Conservation (phyloP, 1,140 invertebrate species). For the Chrysomallon squamiferum region DNA sequence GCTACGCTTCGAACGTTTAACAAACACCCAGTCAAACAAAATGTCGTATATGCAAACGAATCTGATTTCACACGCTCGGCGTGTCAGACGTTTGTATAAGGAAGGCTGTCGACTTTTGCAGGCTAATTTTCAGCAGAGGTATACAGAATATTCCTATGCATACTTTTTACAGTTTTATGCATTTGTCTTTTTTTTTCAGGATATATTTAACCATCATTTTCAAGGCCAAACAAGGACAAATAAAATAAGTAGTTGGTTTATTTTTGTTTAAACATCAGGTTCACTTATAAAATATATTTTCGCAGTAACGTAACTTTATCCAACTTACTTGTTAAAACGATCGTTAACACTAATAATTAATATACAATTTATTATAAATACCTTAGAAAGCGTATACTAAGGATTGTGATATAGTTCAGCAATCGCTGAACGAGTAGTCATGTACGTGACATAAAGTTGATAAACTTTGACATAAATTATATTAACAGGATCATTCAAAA, state of each 20-base stretch:
- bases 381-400: too few species aligned
- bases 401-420: too few species aligned
- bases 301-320: too few species aligned
- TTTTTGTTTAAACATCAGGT: not conserved
- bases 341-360: too few species aligned
- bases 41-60: conserved; percentile 39
- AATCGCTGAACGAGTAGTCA: too few species aligned
- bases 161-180: not conserved
- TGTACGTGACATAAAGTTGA: too few species aligned
- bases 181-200: not conserved
- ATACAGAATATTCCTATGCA: not conserved
- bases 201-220: conserved; percentile 1
- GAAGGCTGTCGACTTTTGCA: conserved; percentile 30
- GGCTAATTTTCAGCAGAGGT: conserved; percentile 31
- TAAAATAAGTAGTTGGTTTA: not conserved
- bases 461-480: too few species aligned
- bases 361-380: too few species aligned
- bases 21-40: not conserved
- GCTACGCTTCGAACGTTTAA: not conserved
- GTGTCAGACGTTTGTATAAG: conserved; percentile 45
- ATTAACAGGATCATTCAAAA: too few species aligned
- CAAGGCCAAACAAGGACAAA: not conserved
- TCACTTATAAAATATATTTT: too few species aligned
- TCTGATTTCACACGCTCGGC: conserved; percentile 37
- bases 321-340: too few species aligned